Base-by-base conservation (phyloP, 2,888 invertebrate species). In the Hymenopus coronatus region DNA sequence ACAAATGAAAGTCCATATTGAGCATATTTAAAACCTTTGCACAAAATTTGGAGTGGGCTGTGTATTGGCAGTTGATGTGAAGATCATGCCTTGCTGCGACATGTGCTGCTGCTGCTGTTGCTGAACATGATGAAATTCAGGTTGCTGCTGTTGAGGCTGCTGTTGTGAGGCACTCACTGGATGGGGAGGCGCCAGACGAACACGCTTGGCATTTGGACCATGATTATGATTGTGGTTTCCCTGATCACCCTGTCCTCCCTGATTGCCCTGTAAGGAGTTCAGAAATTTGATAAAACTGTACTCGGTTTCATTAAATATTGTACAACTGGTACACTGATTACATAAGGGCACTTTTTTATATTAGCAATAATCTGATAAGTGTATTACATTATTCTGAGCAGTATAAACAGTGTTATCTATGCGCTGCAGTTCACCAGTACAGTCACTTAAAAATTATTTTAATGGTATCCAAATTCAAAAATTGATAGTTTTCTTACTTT, bases 141-240 rank as follows among this genome's bases (percentile, higher is more conserved):
- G 92, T 6, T 92, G 93, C 83, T 94, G 94, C 83, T 94, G 94
- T n/a, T 84, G 82, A 28, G 88, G 89, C 88, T 85, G 89, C 46
- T 88, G 90, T 83, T 85, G 87, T n/a, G 89, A 84, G 93, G 94
- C 84, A 94, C 94, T 89, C 25, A 89, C 88, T 27, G 89, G 90
- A 86, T 90, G 90, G 28, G 94, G 94, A 0, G 95, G 95, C n/a
- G 95, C 94, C 87, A 96, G 92, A 70, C 96, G 94, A 20, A 96
- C 96, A 84, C 96, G 94, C 92, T 96, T 96, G 9, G 95, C 95
- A 90, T 94, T 95, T 88, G 94, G 94, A 33, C 95, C 95, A 89
- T 95, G 95, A 91, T 94, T 94, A 90, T 94, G 94, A 89, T 94
- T 93, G 90, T 90, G 90, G 89, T 91, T 91, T 8, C 91, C 91